Evolutionary conservation across 2,888 invertebrate genomes (phyloP).

Genomic region (Alitta virens): DNA sequence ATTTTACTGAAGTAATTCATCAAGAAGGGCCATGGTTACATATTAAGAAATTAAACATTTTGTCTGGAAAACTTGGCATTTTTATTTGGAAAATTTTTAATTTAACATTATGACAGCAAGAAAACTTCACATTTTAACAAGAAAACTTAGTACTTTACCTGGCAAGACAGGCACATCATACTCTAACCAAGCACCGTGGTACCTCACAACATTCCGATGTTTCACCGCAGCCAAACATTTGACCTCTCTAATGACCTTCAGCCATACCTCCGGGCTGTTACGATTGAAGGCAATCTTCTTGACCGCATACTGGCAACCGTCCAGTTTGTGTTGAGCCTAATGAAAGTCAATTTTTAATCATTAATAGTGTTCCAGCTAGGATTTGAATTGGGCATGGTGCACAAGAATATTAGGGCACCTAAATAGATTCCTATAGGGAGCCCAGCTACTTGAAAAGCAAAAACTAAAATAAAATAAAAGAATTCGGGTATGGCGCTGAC

Average conservation of each 20-base stretch:
- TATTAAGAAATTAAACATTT: no score
- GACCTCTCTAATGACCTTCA: conserved; percentile 67
- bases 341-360: neutral
- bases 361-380: neutral
- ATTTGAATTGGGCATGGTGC: no score
- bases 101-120: no score
- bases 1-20: no score
- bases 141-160: neutral
- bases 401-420: no score
- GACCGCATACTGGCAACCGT: conserved; percentile 75
- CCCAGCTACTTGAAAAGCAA: no score
- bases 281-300: conserved; percentile 66
- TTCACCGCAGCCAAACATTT: conserved; percentile 76
- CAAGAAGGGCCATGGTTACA: no score
- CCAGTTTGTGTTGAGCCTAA: conserved; percentile 61
- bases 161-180: conserved; percentile 23
- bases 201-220: conserved; percentile 78
- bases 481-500: no score
- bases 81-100: no score
- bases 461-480: no score
- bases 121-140: neutral
- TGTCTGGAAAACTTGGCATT: no score
- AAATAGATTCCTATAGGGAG: neutral
- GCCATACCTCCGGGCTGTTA: conserved; percentile 39
- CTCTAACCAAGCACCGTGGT: conserved; percentile 82